Conservation (phyloP, 2,797 vertebrate genomes). For the Onychomys leucogaster region DNA sequence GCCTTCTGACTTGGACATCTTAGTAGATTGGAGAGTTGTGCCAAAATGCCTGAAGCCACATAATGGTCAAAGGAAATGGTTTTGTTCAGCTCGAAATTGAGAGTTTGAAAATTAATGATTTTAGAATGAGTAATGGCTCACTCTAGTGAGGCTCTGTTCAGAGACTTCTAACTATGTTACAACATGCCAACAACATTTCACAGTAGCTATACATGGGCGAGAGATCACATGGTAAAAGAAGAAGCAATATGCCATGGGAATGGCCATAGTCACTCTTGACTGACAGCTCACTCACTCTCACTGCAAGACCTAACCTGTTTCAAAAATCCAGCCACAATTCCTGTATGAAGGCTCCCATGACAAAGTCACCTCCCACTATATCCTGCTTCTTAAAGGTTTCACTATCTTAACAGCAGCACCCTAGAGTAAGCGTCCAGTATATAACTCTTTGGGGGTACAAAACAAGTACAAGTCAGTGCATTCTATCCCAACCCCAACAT, state of each 20-base stretch:
- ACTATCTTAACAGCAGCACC: not conserved
- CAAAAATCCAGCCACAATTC: not conserved
- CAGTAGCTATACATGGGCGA: not conserved
- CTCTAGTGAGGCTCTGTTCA: not conserved
- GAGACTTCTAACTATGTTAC: not conserved
- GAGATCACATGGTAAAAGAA: not conserved
- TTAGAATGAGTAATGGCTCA: too few species aligned
- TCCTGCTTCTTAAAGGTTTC: not conserved
- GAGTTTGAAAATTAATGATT: not conserved
- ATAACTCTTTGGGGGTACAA: not conserved
- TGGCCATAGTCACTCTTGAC: not conserved
- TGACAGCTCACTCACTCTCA: not conserved
- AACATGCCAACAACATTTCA: not conserved
- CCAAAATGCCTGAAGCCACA: not conserved
- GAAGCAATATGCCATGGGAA: not conserved
- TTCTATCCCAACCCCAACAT: not conserved
- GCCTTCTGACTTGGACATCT: not conserved
- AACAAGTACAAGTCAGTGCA: not conserved
- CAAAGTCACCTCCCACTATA: not conserved
- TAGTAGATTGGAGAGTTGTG: not conserved
- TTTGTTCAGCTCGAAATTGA: not conserved
- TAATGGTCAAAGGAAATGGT: not conserved
- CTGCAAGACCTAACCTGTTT: not conserved
- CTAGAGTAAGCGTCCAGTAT: not conserved
- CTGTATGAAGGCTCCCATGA: not conserved